Conservation (phyloP, 2,113 vertebrate species). For the Scalopus aquaticus region DNA sequence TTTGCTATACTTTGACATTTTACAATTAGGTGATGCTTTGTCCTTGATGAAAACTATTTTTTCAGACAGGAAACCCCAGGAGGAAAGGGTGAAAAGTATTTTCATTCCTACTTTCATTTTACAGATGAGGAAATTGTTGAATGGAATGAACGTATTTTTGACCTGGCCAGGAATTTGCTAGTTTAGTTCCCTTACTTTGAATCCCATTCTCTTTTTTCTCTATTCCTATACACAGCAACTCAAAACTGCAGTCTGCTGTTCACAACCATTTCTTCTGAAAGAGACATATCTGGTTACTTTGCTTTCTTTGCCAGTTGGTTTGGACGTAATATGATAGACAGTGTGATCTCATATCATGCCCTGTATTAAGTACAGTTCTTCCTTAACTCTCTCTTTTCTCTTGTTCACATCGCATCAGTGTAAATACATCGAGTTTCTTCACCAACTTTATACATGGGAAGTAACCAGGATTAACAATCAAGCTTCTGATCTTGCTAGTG, state of each 20-base stretch:
- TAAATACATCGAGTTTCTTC: not conserved
- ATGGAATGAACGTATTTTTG: not conserved
- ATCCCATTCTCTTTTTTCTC: not conserved
- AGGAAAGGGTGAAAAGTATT: not conserved
- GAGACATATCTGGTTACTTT: not conserved
- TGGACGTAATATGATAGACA: not conserved
- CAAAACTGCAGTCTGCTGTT: not conserved
- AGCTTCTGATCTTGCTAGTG: not conserved
- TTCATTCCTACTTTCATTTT: not conserved
- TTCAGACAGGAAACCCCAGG: not conserved
- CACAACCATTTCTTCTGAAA: not conserved
- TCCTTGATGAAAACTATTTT: conserved; percentile 22
- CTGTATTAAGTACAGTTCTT: not conserved
- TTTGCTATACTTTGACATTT: not conserved
- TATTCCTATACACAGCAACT: not conserved
- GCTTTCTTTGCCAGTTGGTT: not conserved
- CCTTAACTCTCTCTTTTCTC: rapidly evolving
- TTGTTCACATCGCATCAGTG: not conserved
- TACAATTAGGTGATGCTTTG: not conserved
- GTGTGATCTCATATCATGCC: not conserved
- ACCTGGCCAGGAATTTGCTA: not conserved
- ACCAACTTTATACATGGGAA: not conserved
- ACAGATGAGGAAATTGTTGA: not conserved
- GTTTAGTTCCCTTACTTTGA: not conserved
- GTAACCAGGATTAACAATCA: not conserved